Base-by-base conservation (phyloP, 2,113 vertebrate genomes). In the Cebidichthys violaceus region DNA sequence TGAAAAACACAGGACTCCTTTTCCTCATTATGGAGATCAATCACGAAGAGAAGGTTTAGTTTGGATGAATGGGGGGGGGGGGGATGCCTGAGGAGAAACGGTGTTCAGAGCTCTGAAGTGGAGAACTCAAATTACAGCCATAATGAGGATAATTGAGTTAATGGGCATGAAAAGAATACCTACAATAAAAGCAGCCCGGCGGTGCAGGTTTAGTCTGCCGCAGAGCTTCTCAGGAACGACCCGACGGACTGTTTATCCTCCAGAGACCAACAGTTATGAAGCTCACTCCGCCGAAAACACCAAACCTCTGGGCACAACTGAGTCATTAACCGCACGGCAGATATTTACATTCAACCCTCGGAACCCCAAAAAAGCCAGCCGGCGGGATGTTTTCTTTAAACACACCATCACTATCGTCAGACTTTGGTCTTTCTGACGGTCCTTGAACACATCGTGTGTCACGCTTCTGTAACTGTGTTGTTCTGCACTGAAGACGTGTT, bases 111-210 rank as follows among this genome's bases (percentile, higher is more conserved):
- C 54, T 81, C 64, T 71, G 70, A 65, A 74, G 55, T 70, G 55
- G 7, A 33, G 17, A 69, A 57, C 75, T 81, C 52, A 59, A 39
- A 71, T 86, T 75, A 84, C 84, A 84, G 43, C 74, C 77, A 65
- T 69, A 45, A 84, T 82, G 60, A 73, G 2, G 52, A 37, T 67
- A 67, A 83, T 89, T 74, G 75, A 13, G 31, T 2, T 70, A 81
- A 77, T 70, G 17, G 39, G 29, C 45, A 35, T n/a, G 77, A 17
- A 71, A 47, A 64, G 31, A 74, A 69, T 4, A 65, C 10, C 22
- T 64, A n/a, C 45, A 59, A 20, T 29, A 61, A 83, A 39, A 39
- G 24, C 80, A 22, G 13, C 9, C 35, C 61, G n/a, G 10, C 9
- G 11, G 39, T 15, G 0, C 47, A 31, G 18, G 47, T 33, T 55